Conservation (phyloP, 1,140 invertebrate genomes). For the Meloidogyne floridensis region DNA sequence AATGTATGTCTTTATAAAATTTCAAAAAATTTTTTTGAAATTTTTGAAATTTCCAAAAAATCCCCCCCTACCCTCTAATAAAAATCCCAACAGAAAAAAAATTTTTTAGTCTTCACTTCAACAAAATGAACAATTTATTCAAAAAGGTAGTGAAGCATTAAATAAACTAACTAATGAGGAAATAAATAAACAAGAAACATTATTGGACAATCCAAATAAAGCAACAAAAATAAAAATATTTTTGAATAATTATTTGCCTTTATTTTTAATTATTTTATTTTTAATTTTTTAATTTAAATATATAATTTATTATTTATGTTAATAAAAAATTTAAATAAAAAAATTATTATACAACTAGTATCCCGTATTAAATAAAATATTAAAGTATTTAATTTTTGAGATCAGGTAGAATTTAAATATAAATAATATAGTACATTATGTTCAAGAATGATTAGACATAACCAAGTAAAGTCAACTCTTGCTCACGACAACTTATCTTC, state of each 20-base stretch:
- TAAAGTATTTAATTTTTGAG: neutral
- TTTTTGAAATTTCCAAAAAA: neutral
- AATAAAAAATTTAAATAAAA: too few species aligned
- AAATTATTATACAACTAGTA: neutral
- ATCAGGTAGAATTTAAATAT: neutral
- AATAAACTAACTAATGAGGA: slow-evolving; percentile 17
- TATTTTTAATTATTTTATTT: neutral
- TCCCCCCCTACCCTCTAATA: too few species aligned
- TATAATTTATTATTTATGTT: neutral
- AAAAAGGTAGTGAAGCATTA: slow-evolving; percentile 15
- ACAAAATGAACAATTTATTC: slow-evolving; percentile 19
- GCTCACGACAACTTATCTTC: too few species aligned
- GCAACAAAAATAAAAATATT: neutral
- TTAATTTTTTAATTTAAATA: neutral
- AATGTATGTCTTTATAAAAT: slow-evolving; percentile 12
- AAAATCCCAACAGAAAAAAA: neutral
- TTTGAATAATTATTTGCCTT: neutral
- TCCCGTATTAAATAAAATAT: too few species aligned
- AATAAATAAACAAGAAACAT: neutral
- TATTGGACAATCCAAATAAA: neutral
- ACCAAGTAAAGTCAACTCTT: too few species aligned
- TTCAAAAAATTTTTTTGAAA: neutral
- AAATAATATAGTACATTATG: too few species aligned
- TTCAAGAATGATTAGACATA: too few species aligned
- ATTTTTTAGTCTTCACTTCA: slow-evolving; percentile 12